phyloP scores from a whole-genome alignment of 2,797 vertebrate genomes.

The Pseudomugil tenellus region DNA sequence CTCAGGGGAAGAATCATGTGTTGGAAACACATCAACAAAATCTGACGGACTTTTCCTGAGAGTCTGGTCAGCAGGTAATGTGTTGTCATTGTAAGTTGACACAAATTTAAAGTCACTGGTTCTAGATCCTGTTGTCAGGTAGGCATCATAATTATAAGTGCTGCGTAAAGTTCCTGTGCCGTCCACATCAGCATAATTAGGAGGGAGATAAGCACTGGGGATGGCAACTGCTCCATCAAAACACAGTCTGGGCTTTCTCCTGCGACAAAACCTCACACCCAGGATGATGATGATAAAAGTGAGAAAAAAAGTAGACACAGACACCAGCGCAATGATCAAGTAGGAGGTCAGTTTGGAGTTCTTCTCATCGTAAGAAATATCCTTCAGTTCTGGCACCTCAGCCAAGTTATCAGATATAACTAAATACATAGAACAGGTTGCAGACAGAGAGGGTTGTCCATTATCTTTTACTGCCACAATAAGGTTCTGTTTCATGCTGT shows the following conservation, averaged over 20 bases:
- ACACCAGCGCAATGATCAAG: slow-evolving; percentile 65
- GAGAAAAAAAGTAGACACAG: slow-evolving; percentile 82
- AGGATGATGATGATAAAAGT: slow-evolving; percentile 52
- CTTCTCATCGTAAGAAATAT: slow-evolving; percentile 54
- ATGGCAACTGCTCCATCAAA: slow-evolving; percentile 14
- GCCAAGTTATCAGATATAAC: too few relatives aligned
- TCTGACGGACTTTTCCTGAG: slow-evolving; percentile 34
- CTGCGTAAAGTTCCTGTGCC: slow-evolving; percentile 60
- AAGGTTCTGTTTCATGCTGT: slow-evolving; percentile 62
- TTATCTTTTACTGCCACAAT: slow-evolving; percentile 50
- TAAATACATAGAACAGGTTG: too few relatives aligned
- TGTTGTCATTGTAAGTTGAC: slow-evolving; percentile 46
- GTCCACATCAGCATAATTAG: slow-evolving; percentile 76
- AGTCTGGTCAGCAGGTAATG: slow-evolving; percentile 33
- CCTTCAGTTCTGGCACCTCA: background rate
- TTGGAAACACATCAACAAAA: slow-evolving; percentile 49
- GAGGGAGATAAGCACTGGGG: slow-evolving; percentile 52
- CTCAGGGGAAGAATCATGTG: slow-evolving; percentile 12
- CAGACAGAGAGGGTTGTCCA: background rate
- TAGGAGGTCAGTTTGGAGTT: slow-evolving; percentile 39
- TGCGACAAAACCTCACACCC: slow-evolving; percentile 10
- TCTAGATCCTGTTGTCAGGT: slow-evolving; percentile 4
- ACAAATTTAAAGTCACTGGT: slow-evolving; percentile 58
- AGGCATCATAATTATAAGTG: slow-evolving; percentile 24
- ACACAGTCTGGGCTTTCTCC: slow-evolving; percentile 7